Base-by-base conservation (phyloP, 2,113 vertebrate genomes). In the Aythya baeri region DNA sequence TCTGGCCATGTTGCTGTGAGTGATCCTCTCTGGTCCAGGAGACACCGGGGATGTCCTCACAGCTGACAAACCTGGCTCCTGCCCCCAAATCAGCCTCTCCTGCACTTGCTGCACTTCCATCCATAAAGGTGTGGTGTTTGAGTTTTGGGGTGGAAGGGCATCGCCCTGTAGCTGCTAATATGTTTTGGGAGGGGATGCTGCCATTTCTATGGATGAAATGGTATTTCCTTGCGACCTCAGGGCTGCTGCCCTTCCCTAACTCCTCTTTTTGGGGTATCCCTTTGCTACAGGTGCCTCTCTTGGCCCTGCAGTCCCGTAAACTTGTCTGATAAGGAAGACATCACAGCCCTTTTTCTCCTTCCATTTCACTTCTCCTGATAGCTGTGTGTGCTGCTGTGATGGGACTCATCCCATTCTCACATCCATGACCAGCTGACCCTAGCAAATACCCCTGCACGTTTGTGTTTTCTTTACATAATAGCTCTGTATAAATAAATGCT, bases 321-420 rank as follows among this genome's bases (percentile, higher is more conserved):
- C 25, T 26, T 26, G 31, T 4, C 18, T 63, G 49, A 14, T 14
- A 50, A 70, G 14, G 14, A 34, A 13, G 58, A 57, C 5, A 17
- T 14, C 25, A 17, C 17, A 5, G 12, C 13, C 13, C 26, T 1
- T 0, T 2, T 0, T 8, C 11, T 65, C 44, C 55, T 63, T 49
- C 8, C 13, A 31, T 61, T 80, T 20, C 59, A 31, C 41, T 38
- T 59, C 13, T 73, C 22, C 41, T 9, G 62, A 13, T 11, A 36
- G 25, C 25, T 32, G 43, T 15, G 22, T 9, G 26, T 32, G 58
- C 21, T 27, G 32, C 32, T 43, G 4, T 23, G 58, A 49, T 0
- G 2, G 20, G 34, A 54, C 36, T 73, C 18, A 21, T 58, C 32
- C 54, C 41, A 10, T 41, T 41, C 15, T 12, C 17, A 38, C 26